Conservation (phyloP, 2,888 invertebrate genomes). For the Apotomis betuletana region DNA sequence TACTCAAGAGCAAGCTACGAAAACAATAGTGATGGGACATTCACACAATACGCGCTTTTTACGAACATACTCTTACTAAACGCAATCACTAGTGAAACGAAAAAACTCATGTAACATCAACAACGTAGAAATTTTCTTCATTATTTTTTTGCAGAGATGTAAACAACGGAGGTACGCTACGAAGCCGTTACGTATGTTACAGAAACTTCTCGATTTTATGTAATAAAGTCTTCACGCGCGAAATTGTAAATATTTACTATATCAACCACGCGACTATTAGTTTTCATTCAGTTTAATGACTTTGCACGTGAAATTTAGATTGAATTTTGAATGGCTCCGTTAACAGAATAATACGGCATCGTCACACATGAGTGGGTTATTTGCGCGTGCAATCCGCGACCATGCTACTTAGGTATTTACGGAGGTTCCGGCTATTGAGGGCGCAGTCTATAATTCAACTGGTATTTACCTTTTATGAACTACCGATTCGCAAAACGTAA, state of each 20-base stretch:
- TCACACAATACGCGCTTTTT: conserved; percentile 23
- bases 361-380: conserved; percentile 53
- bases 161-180: not conserved
- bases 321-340: not conserved
- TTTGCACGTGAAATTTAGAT: conserved; percentile 6
- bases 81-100: conserved; percentile 28
- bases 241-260: conserved; percentile 24
- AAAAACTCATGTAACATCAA: conserved; percentile 25
- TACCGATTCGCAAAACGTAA: conserved; percentile 3
- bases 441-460: conserved; percentile 9
- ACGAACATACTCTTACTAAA: conserved; percentile 13
- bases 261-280: conserved; percentile 13
- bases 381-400: conserved; percentile 54
- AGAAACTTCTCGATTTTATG: conserved; percentile 41
- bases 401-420: conserved; percentile 45
- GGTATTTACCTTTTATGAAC: conserved; percentile 23
- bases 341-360: conserved; percentile 49
- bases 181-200: conserved; percentile 34
- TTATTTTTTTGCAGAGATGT: conserved; percentile 20
- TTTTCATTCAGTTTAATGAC: not conserved
- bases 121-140: conserved; percentile 16
- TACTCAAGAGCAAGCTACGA: not conserved
- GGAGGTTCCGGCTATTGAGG: conserved; percentile 45
- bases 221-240: conserved; percentile 32
- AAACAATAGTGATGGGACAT: conserved; percentile 21